Evolutionary conservation across 2,888 invertebrate genomes (phyloP).

Genomic region (Cephus runcator): DNA sequence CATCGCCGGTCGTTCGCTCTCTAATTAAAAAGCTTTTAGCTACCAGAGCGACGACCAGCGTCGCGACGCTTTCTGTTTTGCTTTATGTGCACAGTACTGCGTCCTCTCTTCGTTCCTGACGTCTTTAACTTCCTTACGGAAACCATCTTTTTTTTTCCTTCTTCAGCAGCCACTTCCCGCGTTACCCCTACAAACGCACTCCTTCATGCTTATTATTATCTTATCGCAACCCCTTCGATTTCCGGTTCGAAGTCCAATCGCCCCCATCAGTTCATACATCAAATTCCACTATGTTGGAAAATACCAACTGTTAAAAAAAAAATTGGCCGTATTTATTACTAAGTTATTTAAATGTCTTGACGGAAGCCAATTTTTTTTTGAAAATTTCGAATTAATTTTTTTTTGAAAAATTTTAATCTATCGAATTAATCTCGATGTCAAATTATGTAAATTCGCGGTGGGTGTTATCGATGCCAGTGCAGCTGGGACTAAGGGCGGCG

Average conservation of each 20-base stretch:
- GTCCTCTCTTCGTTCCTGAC: not conserved
- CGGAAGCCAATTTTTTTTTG: no score
- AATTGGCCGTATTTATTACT: no score
- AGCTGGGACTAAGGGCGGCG: not conserved
- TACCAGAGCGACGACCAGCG: not conserved
- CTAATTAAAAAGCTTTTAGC: constrained; percentile 13
- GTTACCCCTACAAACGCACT: not conserved
- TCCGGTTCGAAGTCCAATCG: no score
- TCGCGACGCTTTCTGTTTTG: not conserved
- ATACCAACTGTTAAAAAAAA: no score
- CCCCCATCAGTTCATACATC: no score
- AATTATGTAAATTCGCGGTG: not conserved
- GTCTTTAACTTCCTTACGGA: not conserved
- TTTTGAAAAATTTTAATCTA: no score
- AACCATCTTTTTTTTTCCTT: not conserved
- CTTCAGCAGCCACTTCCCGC: not conserved
- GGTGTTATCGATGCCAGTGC: not conserved
- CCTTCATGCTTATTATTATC: not conserved
- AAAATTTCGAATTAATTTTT: no score
- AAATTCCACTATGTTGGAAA: no score
- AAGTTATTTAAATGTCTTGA: no score
- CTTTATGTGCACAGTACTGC: not conserved
- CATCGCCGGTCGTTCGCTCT: not conserved
- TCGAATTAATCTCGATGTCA: not conserved
- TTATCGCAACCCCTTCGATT: no score